Base-by-base conservation (phyloP, 2,797 vertebrate genomes). In the Onychomys torridus region DNA sequence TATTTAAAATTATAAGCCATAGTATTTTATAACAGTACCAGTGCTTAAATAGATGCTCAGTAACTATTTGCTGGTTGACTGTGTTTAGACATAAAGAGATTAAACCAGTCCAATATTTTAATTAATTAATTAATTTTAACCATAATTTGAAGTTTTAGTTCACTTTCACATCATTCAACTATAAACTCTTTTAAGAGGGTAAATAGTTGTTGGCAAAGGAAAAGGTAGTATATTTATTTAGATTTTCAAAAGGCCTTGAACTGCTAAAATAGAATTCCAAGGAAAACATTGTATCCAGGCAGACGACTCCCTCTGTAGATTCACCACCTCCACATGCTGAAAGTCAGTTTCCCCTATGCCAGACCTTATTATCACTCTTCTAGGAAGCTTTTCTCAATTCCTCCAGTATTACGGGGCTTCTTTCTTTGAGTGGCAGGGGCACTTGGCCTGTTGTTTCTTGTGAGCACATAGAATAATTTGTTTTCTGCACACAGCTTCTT, bases 181-280 rank as follows among this genome's bases (percentile, higher is more conserved):
- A 59, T 37, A 90, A 69, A 95, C 43, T 97, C 91, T 61, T 96
- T 46, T 77, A 91, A 69, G 69, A 96, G 55, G 14, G 57, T 89
- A 96, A 92, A 85, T 63, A 94, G 49, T 32, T 63, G 29, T 91
- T 81, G 83, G 75, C 69, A 87, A 93, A 91, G 63, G 69, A 95
- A 95, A 82, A 92, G 91, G 37, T 71, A 95, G 14, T 43, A 49
- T 86, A 57, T 91, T 79, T 89, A 93, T 86, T 94, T 93, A 94
- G 37, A 92, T 63, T 91, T 85, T 95, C 77, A 92, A 94, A 71
- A 96, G 69, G 49, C 29, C 81, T 96, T 87, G 93, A 76, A 93
- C 57, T 91, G 85, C 63, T 88, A 83, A 65, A 81, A 90, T 89
- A 81, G 46, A 76, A 97, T 92, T 97, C 93, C 91, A 97, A 97